Conservation (phyloP, 2,797 vertebrate genomes). For the Cirrhinus molitorella region DNA sequence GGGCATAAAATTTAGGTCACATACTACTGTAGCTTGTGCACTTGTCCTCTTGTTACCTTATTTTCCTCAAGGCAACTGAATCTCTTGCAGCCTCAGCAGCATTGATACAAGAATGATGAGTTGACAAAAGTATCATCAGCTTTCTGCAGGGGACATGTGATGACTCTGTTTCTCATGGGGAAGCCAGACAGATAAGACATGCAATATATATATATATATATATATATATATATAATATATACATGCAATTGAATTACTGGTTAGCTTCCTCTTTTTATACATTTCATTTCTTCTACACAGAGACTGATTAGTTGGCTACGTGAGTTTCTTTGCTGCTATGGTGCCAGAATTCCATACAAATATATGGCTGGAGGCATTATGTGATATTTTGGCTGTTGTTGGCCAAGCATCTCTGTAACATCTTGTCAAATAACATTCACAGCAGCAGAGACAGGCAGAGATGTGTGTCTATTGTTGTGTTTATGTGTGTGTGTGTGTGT, state of each 20-base stretch:
- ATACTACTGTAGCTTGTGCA: neutral
- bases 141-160: slow-evolving; percentile 10
- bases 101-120: slow-evolving; percentile 53
- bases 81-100: slow-evolving; percentile 55
- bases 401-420: neutral
- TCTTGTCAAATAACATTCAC: slow-evolving; percentile 17
- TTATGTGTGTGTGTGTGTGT: neutral
- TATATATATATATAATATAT: too few species aligned
- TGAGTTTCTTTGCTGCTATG: slow-evolving; percentile 44
- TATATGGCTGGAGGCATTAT: neutral
- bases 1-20: slow-evolving; percentile 2
- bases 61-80: slow-evolving; percentile 37
- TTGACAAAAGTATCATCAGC: slow-evolving; percentile 44
- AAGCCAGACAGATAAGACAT: neutral
- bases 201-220: neutral
- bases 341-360: neutral
- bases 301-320: neutral
- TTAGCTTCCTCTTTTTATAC: neutral
- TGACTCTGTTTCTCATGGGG: neutral
- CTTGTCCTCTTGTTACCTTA: slow-evolving; percentile 33
- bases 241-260: neutral
- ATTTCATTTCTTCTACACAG: neutral
- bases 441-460: neutral
- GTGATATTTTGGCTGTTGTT: slow-evolving; percentile 16
- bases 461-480: neutral